Percentiles rank a stretch among this genome's conserved stretches.
Evolutionary conservation across 2,113 vertebrate species (phyloP).

Genomic region (Ceyx cyanopectus): DNA sequence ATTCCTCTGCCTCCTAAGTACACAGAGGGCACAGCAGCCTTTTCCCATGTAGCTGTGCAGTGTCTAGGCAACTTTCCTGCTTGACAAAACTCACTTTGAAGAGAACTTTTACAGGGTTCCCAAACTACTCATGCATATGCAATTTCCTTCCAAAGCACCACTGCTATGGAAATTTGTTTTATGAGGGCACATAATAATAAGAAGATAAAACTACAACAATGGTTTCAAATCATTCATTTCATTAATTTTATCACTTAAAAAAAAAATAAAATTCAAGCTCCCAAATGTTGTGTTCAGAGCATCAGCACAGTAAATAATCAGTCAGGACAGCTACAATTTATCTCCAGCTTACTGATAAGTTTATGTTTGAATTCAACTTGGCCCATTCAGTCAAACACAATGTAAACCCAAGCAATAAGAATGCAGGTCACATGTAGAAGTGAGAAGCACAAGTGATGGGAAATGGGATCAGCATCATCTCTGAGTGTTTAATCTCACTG

Average conservation of each 20-base stretch:
- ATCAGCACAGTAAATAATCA: background rate
- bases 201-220: background rate
- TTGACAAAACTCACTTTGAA: background rate
- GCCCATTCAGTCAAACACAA: background rate
- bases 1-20: background rate
- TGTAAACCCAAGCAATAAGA: background rate
- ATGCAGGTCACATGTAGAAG: fast-evolving
- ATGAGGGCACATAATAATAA: background rate
- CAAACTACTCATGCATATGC: background rate
- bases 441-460: background rate
- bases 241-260: too few species aligned
- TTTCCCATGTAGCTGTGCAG: background rate
- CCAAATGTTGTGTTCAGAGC: background rate
- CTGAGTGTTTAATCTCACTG: background rate
- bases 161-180: background rate
- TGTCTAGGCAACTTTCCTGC: background rate
- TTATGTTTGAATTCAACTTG: background rate
- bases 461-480: background rate
- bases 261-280: background rate
- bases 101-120: background rate
- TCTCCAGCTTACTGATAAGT: background rate
- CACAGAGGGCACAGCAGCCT: background rate
- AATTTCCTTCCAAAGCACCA: background rate
- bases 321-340: background rate
- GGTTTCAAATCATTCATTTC: background rate